A percentile compares a stretch with the other conserved stretches of the same genome.
phyloP scores from a whole-genome alignment of 2,113 vertebrate species.

The Nerophis lumbriciformis region DNA sequence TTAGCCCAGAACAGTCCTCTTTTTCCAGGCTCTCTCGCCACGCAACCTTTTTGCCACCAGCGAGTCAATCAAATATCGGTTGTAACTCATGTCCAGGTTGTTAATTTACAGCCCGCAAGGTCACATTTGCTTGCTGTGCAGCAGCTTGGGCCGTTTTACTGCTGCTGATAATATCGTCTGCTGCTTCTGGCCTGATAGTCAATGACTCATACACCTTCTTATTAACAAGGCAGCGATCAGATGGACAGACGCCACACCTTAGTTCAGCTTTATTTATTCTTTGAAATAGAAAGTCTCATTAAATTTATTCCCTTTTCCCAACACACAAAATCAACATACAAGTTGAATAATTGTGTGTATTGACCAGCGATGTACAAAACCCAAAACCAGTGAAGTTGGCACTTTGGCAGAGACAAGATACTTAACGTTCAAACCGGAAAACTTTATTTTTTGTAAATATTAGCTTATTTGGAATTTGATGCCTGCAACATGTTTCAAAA shows the following conservation, averaged over 20 bases:
- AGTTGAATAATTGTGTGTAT: neutral
- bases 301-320: neutral
- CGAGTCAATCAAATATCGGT: neutral
- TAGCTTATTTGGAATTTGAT: no score
- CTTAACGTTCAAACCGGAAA: no score
- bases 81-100: slow-evolving; percentile 5
- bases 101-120: neutral
- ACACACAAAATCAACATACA: neutral
- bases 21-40: neutral
- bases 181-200: neutral
- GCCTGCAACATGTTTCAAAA: no score
- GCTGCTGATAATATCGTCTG: neutral
- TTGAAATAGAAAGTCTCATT: neutral
- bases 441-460: no score
- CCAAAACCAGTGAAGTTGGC: no score
- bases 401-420: no score
- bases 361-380: no score
- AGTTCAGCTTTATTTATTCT: slow-evolving; percentile 2
- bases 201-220: slow-evolving; percentile 5
- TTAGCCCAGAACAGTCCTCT: neutral
- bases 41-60: neutral
- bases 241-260: slow-evolving; percentile 9
- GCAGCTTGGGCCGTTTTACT: slow-evolving; percentile 14
- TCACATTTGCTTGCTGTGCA: neutral
- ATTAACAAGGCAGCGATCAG: slow-evolving; percentile 12